Percentiles rank a stretch among this genome's conserved stretches.
Evolutionary conservation across 2,888 invertebrate genomes (phyloP).

Genomic region (Cactoblastis cactorum): DNA sequence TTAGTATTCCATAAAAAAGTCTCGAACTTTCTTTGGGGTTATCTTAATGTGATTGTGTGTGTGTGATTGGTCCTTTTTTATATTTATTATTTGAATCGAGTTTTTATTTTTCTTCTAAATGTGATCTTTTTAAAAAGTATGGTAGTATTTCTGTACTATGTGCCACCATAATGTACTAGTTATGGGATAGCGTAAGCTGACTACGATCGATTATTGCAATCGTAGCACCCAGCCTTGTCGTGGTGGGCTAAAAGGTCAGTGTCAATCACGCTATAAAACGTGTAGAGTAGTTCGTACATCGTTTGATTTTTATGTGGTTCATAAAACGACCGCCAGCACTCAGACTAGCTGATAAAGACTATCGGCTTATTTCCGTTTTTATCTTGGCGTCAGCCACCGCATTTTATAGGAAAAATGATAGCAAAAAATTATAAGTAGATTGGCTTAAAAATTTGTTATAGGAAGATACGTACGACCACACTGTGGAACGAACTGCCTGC

Average conservation of each 20-base stretch:
- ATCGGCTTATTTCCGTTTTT: conserved; percentile 1
- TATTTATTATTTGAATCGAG: no score
- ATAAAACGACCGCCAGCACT: conserved; percentile 19
- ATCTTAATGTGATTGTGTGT: no score
- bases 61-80: no score
- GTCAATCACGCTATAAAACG: conserved; percentile 9
- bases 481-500: no score
- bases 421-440: neutral
- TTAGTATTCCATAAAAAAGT: no score
- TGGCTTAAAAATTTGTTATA: no score
- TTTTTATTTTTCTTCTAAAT: no score
- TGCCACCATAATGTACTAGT: neutral
- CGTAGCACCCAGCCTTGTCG: neutral
- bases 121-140: no score
- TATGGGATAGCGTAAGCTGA: neutral
- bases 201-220: no score
- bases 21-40: no score
- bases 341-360: conserved; percentile 10
- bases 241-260: neutral
- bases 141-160: no score
- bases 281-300: conserved; percentile 17
- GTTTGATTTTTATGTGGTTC: conserved; percentile 20
- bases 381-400: neutral
- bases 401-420: neutral
- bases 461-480: no score